Base-by-base conservation (phyloP, 2,797 vertebrate genomes). In the Centroberyx gerrardi region DNA sequence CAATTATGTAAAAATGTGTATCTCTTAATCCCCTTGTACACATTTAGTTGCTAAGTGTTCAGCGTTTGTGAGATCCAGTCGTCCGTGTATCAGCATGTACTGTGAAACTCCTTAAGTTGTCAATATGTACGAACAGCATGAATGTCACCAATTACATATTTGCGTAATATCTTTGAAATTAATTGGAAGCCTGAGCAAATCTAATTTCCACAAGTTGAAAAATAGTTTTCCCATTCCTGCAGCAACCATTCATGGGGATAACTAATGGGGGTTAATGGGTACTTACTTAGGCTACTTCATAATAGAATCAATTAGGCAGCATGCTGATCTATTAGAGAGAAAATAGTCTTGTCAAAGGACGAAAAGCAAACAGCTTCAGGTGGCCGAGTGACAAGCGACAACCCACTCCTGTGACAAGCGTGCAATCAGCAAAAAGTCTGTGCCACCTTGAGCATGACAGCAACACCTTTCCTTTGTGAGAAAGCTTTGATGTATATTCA, bases 381-480 rank as follows among this genome's bases (percentile, higher is more conserved):
- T 84, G 78, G 68, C 59, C 38, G 59, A 77, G 81, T 88, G 88
- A 88, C 73, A 83, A 72, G 61, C 72, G 68, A 52, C 71, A 75
- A 76, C 42, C 27, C 46, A 48, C 65, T 52, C 60, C 66, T 49
- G 72, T 82, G 85, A 86, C 85, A 87, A 80, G 76, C 81, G 71
- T 85, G 79, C 87, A 90, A 88, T 90, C 82, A 87, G 62, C 33
- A 17, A 76, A 76, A 78, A 53, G 76, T 81, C 83, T 48, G 14
- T 18, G 44, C 58, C 74, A 84, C 87, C 87, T 81, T 87, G 79
- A 87, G 62, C 54, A 51, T 1, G 40, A 51, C 72, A 85, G 67
- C 69, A 53, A 67, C 68, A 72, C 68, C 74, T 83, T 88, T 80
- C 72, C 77, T 76, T 73, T 71, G 60, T 12, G 63, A 40, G 64